A percentile compares a stretch with the other conserved stretches of the same genome.
Evolutionary conservation across 2,888 invertebrate genomes (phyloP).

Genomic region (Bombylius discolor): DNA sequence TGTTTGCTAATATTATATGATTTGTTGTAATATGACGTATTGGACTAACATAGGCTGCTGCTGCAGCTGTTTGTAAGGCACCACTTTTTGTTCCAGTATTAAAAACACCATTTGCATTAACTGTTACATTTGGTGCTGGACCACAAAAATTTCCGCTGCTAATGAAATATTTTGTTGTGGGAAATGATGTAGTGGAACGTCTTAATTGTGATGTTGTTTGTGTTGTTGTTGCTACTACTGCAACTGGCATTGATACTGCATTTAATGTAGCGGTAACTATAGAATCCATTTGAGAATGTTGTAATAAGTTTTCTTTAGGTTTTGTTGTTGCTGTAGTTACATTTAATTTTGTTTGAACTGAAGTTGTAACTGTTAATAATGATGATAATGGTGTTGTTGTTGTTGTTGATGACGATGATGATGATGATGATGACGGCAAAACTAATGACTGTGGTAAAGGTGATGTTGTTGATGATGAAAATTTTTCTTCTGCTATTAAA

Average conservation of each 20-base stretch:
- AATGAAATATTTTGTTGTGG: background rate
- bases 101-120: constrained; percentile 44
- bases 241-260: background rate
- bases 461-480: background rate
- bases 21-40: constrained; percentile 3
- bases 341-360: background rate
- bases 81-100: constrained; percentile 18
- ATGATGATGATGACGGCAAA: constrained; percentile 17
- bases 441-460: background rate
- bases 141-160: constrained; percentile 25
- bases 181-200: background rate
- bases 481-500: background rate
- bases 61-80: constrained; percentile 1
- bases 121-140: constrained; percentile 56
- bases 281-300: background rate
- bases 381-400: background rate
- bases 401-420: background rate
- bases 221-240: background rate
- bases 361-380: background rate
- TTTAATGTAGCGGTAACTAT: background rate
- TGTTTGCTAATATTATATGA: constrained; percentile 6
- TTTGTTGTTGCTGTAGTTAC: background rate
- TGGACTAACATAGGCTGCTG: background rate
- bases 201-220: background rate
- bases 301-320: background rate